Evolutionary conservation across 2,888 invertebrate genomes (phyloP), one percentile per base, ranked within the genome.

Genomic region (Idaea straminata): DNA sequence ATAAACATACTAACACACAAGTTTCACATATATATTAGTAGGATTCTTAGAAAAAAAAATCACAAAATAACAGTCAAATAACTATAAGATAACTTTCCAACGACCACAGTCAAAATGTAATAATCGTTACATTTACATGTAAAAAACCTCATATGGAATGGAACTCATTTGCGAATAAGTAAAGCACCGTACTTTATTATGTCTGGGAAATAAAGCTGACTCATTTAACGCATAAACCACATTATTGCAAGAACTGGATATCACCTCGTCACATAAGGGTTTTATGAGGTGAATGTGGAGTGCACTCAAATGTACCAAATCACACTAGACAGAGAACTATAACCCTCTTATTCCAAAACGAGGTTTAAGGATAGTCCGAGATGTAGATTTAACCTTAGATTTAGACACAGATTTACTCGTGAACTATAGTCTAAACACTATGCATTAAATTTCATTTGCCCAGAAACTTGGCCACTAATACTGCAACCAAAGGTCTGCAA

Each of bases 161-260:
- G 47, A 47, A 47, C 47, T 47, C 47, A 47, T 47, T 47, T 47
- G 47, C 47, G 47, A 47, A 47, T 47, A 47, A 47, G 47, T 47
- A 47, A 47, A 47, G 47, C 13, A 47, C 47, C 47, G 47, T 47
- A 47, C 47, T 47, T 47, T 47, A 47, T 47, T 47, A 47, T 47
- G 47, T 47, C 47, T 47, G 47, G 47, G 47, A 10, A 47, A 47
- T 47, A 47, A 47, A 47, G 47, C 47, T 47, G 47, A 47, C 7
- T 47, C 47, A 47, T 47, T 47, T 47, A 47, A 47, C 47, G 47
- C 47, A 47, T 47, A 47, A 47, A 47, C 47, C 47, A 47, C 47
- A 47, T 47, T 47, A 47, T 47, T 47, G 47, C 47, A 47, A 47
- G 47, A 5, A 47, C 7, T 13, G 47, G 47, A 47, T 47, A 47